Conservation (phyloP, 2,888 invertebrate genomes). For the Leucozona laternaria region DNA sequence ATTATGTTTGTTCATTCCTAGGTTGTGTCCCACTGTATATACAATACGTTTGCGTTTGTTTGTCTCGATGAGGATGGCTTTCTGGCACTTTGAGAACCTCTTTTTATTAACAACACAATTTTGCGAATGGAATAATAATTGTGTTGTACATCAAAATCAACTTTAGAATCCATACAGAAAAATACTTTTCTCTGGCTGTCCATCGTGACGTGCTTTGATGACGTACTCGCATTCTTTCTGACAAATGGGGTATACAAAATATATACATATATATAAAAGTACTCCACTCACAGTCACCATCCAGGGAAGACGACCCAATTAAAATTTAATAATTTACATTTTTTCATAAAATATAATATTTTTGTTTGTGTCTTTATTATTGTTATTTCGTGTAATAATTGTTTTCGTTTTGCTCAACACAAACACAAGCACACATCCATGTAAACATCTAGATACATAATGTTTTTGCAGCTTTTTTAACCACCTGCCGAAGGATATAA, state of each 20-base stretch:
- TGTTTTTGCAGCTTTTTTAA: not conserved
- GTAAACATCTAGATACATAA: not conserved
- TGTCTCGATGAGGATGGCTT: constrained; percentile 22
- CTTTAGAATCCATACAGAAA: constrained; percentile 22
- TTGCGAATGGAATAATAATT: constrained; percentile 54
- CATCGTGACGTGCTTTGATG: constrained; percentile 17
- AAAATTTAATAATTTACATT: constrained; percentile 34
- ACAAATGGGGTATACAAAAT: not conserved
- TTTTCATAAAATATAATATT: not conserved
- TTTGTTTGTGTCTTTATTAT: not conserved
- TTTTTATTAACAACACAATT: constrained; percentile 38
- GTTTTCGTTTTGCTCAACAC: constrained; percentile 6
- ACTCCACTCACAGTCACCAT: not conserved
- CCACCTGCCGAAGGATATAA: constrained; percentile 12
- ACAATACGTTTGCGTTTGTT: not conserved
- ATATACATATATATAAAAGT: not conserved
- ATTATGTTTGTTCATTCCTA: not conserved
- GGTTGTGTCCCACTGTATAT: not conserved
- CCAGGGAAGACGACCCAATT: constrained; percentile 23
- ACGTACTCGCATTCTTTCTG: constrained; percentile 1
- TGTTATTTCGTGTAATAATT: constrained; percentile 23
- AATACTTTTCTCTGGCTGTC: not conserved
- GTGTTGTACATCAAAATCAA: constrained; percentile 61
- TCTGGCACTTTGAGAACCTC: constrained; percentile 38
- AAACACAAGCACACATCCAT: not conserved